Base-by-base conservation (phyloP, 53 echinoderm and acorn worm species). In the Apostichopus leukothele region DNA sequence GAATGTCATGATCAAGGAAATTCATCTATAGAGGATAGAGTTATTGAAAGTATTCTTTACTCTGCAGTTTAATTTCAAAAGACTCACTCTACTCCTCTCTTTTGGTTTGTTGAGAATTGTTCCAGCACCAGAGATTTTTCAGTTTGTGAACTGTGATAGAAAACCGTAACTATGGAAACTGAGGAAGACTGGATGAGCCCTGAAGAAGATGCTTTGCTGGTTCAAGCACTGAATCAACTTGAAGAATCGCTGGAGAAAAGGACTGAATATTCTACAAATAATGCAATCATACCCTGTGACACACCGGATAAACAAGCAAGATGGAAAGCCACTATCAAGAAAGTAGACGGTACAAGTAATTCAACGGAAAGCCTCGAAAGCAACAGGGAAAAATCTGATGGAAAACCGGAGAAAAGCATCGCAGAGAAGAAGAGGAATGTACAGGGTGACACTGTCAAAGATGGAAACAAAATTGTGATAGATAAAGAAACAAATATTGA, bases 191-290 rank as follows among this genome's bases (percentile, higher is more conserved):
- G 84, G 84, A 6, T 84, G 60, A 60, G 22, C 39, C 60, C 66
- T 60, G 84, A 84, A 25, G 84, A 84, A 57, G 84, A 84, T 60
- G 26, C 60, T 1, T 84, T 84, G 61, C 25, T 84, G 16, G 19
- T 84, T 52, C 84, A 84, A 63, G 84, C 84, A 6, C 60, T 84
- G 60, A 11, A 60, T 1, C 66, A 60, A 2, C 6, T 84, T 27
- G 84, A 84, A 63, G 63, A 84, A 7, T 61, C 19, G 84, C 19
- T 60, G 16, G 84, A 84, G 9, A 18, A 79, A 51, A 1, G 20
- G 52, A 79, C 71, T 6, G 57, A 10, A 57, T 57, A 10, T 10
- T 10, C 10, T 10, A 16, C 14, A 71, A 2, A 14, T 27, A 76
- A 76, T 39, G 5, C 27, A n/a, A 7, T 14, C 5, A 51, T 26